A percentile compares a stretch with the other conserved stretches of the same genome.
These are phyloP conservation scores for Ladona fulva DNA, from an alignment of 1,140 invertebrate species.

Conservation along the genomic window DNA sequence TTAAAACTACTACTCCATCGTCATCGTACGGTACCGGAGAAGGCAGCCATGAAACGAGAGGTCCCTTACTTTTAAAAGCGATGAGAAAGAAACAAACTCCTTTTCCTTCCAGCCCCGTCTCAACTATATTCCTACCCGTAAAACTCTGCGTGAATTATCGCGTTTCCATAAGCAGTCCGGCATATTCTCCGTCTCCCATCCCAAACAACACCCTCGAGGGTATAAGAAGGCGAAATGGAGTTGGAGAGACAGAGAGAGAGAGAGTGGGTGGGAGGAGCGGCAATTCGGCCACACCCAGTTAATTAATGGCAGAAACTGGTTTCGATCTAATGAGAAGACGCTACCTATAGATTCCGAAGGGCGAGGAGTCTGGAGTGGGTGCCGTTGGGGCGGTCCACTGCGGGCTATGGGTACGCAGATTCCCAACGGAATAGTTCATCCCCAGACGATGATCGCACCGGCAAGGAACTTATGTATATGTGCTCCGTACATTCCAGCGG, in stretches of 20 bases:
- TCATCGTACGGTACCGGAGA: no score
- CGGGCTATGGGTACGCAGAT: no score
- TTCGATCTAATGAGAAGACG: constrained; percentile 5
- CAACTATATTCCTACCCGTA: neutral
- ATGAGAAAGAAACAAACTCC: no score
- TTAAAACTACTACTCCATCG: no score
- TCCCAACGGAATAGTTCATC: no score
- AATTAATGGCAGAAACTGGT: constrained; percentile 9
- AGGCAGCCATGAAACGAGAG: no score
- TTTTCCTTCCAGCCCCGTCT: no score
- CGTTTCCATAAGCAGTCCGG: neutral
- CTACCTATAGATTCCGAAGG: neutral
- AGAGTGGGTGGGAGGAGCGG: neutral
- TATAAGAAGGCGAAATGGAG: neutral
- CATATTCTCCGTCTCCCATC: neutral
- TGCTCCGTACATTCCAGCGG: no score
- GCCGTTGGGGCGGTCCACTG: neutral
- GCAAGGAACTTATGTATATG: no score
- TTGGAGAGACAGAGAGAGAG: neutral
- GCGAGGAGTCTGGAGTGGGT: neutral
- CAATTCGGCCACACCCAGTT: neutral
- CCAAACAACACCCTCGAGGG: neutral
- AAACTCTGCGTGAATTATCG: neutral
- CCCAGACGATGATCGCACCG: no score
- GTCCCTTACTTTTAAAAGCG: no score